A percentile compares a stretch with the other conserved stretches of the same genome.
These are phyloP conservation scores for Sarcophaga subvicina DNA, from an alignment of 2,888 invertebrate species.

Conservation along the genomic window DNA sequence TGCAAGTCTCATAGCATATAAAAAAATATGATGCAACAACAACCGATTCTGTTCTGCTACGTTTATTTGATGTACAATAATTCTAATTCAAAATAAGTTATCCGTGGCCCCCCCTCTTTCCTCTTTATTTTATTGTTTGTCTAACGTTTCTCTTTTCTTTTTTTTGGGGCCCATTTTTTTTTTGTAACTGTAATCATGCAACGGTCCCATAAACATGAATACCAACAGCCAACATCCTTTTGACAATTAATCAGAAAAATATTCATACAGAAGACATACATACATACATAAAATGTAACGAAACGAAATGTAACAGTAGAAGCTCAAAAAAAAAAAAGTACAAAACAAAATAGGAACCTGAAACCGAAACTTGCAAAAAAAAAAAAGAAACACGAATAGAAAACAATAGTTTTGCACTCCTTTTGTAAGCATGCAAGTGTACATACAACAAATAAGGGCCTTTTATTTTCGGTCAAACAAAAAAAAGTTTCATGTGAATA, in stretches of 20 bases:
- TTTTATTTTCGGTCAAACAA: conserved; percentile 23
- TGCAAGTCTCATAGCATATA: no score
- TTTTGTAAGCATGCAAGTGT: background rate
- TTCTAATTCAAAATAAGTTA: no score
- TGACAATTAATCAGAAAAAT: conserved; percentile 61
- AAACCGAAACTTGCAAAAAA: conserved; percentile 1
- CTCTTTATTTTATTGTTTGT: background rate
- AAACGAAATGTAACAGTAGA: background rate
- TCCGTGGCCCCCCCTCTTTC: background rate
- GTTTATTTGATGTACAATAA: no score
- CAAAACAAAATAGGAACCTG: background rate
- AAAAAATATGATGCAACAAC: no score
- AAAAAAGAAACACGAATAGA: conserved; percentile 14
- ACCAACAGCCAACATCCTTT: conserved; percentile 54
- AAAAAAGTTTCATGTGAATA: conserved; percentile 61
- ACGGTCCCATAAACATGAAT: conserved; percentile 64
- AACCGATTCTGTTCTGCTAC: no score
- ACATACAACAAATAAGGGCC: background rate
- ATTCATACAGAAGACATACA: conserved; percentile 18
- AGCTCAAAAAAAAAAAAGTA: conserved; percentile 5
- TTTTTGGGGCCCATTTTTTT: background rate
- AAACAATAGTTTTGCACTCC: conserved; percentile 54
- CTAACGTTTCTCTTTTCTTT: background rate
- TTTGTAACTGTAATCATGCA: conserved; percentile 40
- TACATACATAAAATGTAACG: no score